These are phyloP conservation scores for Varecia variegata DNA, from an alignment of 2,797 vertebrate genomes.

Conservation along the genomic window DNA sequence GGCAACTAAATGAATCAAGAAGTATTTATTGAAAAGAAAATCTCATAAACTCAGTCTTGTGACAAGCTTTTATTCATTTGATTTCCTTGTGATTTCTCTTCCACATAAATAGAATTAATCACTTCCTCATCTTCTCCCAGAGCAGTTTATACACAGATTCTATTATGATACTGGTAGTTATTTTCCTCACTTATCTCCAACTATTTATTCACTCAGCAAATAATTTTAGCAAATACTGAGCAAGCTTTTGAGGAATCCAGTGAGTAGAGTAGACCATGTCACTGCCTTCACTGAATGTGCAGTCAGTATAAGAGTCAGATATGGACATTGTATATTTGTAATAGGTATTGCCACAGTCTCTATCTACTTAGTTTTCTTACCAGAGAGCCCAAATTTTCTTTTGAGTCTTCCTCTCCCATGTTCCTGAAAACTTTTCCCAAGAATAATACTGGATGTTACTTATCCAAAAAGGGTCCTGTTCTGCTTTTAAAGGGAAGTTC, in stretches of 20 bases:
- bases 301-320: background rate
- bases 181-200: background rate
- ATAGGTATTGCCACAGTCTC: background rate
- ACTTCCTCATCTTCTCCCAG: background rate
- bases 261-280: background rate
- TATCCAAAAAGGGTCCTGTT: background rate
- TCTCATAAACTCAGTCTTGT: background rate
- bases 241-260: background rate
- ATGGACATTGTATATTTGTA: background rate
- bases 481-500: background rate
- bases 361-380: background rate
- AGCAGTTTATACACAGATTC: background rate
- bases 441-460: background rate
- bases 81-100: background rate
- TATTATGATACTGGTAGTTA: background rate
- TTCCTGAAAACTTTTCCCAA: background rate
- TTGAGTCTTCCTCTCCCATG: background rate
- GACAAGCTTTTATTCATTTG: background rate
- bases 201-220: background rate
- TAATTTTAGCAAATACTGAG: background rate
- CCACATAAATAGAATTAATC: background rate
- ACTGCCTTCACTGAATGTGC: background rate
- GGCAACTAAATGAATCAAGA: background rate
- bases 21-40: background rate
- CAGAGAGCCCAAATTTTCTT: background rate